Conservation (phyloP, 2,797 vertebrate species). For the Liasis olivaceus region DNA sequence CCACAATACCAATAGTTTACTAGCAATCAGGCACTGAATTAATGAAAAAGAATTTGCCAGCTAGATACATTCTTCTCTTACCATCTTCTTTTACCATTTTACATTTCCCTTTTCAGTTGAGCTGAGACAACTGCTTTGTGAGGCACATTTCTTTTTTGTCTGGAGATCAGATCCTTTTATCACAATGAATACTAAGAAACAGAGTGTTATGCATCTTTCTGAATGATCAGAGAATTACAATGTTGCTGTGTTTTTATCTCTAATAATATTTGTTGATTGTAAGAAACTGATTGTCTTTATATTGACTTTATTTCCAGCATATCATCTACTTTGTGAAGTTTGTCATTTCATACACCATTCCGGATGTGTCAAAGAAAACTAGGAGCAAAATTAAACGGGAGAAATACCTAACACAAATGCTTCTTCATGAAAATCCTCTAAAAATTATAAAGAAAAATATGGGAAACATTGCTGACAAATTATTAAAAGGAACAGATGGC, state of each 20-base stretch:
- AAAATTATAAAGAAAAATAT: constrained; percentile 80
- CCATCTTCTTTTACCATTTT: neutral
- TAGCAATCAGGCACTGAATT: neutral
- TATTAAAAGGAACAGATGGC: constrained; percentile 47
- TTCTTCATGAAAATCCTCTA: constrained; percentile 86
- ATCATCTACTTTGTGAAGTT: constrained; percentile 92
- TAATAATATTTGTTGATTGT: neutral
- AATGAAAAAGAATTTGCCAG: neutral
- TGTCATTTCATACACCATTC: constrained; percentile 86
- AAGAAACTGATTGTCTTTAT: constrained; percentile 44
- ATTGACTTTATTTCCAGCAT: constrained; percentile 77
- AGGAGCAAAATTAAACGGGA: constrained; percentile 89
- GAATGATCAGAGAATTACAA: neutral
- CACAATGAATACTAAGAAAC: neutral
- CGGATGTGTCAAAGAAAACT: constrained; percentile 84
- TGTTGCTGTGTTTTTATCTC: neutral
- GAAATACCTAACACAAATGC: constrained; percentile 87
- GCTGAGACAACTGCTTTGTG: neutral
- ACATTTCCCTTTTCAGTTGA: neutral
- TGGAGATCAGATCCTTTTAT: neutral
- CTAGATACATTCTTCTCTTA: neutral
- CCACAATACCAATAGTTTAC: neutral
- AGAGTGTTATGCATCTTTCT: neutral
- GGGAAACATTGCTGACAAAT: constrained; percentile 63
- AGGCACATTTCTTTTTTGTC: neutral